Base-by-base conservation (phyloP, 2,888 invertebrate genomes). In the Noctua fimbriata region DNA sequence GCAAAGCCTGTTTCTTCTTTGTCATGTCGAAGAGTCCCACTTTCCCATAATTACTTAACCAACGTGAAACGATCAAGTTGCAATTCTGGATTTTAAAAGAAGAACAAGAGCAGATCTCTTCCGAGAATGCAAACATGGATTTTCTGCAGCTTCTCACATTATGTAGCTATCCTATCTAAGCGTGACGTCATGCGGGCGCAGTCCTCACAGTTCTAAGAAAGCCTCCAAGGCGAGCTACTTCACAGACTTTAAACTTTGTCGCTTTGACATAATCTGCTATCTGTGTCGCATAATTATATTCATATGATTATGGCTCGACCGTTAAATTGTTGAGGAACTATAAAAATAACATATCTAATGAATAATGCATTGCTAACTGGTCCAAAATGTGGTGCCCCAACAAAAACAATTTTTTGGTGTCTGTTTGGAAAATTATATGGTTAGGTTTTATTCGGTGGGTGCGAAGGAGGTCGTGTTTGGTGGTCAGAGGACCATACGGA, bases 171-270 rank as follows among this genome's bases (percentile, higher is more conserved):
- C 18, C 18, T 72, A 69, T 70, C 65, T 78, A 24, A 79, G 47
- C 21, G 24, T 81, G 82, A 82, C 75, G 78, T 85, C 85, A 88
- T 66, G n/a, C 75, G 49, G 77, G 81, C 75, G 69, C 83, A 79
- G 78, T 88, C 85, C 85, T 74, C 67, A 47, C 84, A 74, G 36
- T 86, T 84, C 84, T 78, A 78, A 78, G 84, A 89, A 88, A 84
- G 75, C 77, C 66, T 73, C 73, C 89, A 90, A 90, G 90, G 90
- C 79, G 74, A 88, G 78, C 90, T n/a, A 63, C 77, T 83, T 21
- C 28, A 69, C 66, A 28, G 78, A 75, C 83, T 88, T 81, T 67
- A 85, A 81, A 83, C 81, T 89, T 74, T 73, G 79, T 87, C 60
- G 18, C 81, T 77, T 71, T 73, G 74, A 73, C 55, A 77, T 87